A percentile compares a stretch with the other conserved stretches of the same genome.
phyloP scores from a whole-genome alignment of 1,140 invertebrate genomes.

The Oncopodura yosiiana region DNA sequence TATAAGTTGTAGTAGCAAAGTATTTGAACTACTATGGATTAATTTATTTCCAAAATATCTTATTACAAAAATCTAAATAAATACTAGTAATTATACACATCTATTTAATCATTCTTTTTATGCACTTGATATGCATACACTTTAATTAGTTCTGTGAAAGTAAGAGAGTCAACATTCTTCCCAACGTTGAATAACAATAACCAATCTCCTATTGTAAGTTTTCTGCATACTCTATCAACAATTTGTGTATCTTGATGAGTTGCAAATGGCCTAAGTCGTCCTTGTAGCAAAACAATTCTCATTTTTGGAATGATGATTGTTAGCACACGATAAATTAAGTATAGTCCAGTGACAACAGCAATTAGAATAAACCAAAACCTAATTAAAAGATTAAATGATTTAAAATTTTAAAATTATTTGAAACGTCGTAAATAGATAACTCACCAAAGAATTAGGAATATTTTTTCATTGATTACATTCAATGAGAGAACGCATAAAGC shows the following conservation, averaged over 20 bases:
- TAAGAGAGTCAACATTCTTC: conserved; percentile 53
- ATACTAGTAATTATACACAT: too few relatives aligned
- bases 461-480: conserved; percentile 69
- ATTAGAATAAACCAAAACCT: conserved; percentile 77
- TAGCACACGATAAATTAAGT: conserved; percentile 50
- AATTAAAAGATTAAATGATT: conserved; percentile 66
- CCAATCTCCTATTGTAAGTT: conserved; percentile 58
- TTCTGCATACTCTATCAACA: conserved; percentile 74
- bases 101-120: too few relatives aligned
- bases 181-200: conserved; percentile 55
- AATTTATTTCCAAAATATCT: too few relatives aligned
- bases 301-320: conserved; percentile 49
- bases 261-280: conserved; percentile 46
- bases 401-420: too few relatives aligned
- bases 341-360: conserved; percentile 48
- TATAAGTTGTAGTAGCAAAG: too few relatives aligned
- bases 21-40: too few relatives aligned
- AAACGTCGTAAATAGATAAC: too few relatives aligned
- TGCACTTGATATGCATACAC: too few relatives aligned
- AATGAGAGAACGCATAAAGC: conserved; percentile 64
- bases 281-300: conserved; percentile 54
- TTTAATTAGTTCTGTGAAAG: conserved; percentile 36
- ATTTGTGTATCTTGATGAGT: not conserved
- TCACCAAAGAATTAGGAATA: conserved; percentile 63
- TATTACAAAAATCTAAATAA: too few relatives aligned